A percentile compares a stretch with the other conserved stretches of the same genome.
Conservation (phyloP, 2,888 invertebrate species). For the Scaptomyza tumidula region DNA sequence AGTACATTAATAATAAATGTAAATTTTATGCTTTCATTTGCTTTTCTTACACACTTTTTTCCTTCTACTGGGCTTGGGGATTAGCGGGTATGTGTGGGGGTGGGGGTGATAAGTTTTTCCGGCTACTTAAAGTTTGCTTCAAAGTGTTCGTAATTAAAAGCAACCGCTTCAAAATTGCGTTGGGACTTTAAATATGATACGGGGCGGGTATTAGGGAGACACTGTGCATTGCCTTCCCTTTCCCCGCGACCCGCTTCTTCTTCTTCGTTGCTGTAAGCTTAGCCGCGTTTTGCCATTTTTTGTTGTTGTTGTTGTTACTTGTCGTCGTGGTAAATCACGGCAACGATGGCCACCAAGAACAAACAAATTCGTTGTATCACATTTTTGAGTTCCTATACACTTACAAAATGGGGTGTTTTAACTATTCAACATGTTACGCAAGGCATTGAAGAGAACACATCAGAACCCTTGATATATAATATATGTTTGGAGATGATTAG, state of each 20-base stretch:
- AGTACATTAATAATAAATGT: conserved; percentile 78
- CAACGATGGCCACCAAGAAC: conserved; percentile 11
- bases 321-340: conserved; percentile 69
- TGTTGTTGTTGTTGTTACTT: conserved; percentile 42
- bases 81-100: too few relatives aligned
- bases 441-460: not conserved
- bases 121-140: conserved; percentile 48
- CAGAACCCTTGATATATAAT: too few relatives aligned
- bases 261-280: conserved; percentile 53
- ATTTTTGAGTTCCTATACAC: conserved; percentile 21
- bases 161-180: conserved; percentile 27
- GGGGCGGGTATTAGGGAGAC: not conserved
- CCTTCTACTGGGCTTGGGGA: too few relatives aligned
- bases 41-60: conserved; percentile 6
- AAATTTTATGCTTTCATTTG: conserved; percentile 56
- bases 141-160: conserved; percentile 74
- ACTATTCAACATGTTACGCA: not conserved
- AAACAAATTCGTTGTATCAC: conserved; percentile 53
- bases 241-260: too few relatives aligned
- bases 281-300: conserved; percentile 48
- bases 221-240: rapidly evolving
- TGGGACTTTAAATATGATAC: conserved; percentile 26
- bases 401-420: not conserved
- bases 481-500: too few relatives aligned
- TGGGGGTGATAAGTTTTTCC: conserved; percentile 25